Conservation (phyloP, 2,113 vertebrate genomes). For the Procavia capensis region DNA sequence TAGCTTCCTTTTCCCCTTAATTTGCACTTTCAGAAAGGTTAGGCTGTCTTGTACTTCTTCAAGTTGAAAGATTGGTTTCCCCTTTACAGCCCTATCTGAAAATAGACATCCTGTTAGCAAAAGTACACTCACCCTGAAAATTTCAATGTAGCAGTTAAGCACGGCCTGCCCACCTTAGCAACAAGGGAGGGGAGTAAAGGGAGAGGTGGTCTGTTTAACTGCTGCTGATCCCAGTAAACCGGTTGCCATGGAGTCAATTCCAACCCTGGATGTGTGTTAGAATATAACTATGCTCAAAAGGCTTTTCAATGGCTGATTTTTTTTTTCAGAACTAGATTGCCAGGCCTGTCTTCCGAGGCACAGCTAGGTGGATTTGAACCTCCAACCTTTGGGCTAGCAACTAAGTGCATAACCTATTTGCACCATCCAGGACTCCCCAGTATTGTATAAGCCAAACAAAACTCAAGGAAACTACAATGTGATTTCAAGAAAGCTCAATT, state of each 20-base stretch:
- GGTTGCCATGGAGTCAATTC: too few species aligned
- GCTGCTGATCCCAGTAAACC: too few species aligned
- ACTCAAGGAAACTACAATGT: fast-evolving
- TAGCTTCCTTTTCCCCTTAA: background rate
- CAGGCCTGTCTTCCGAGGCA: too few species aligned
- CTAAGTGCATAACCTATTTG: too few species aligned
- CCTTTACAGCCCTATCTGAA: background rate
- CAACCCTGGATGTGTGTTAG: too few species aligned
- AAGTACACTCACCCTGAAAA: background rate
- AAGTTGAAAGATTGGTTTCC: background rate
- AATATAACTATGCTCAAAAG: too few species aligned
- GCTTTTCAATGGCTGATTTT: too few species aligned
- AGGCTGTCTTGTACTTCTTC: background rate
- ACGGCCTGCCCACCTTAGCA: fast-evolving
- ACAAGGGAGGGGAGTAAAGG: background rate
- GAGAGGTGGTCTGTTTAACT: background rate
- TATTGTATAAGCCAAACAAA: background rate
- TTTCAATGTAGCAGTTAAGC: background rate
- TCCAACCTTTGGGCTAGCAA: too few species aligned
- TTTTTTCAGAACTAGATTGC: too few species aligned
- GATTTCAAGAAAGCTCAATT: background rate
- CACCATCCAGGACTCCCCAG: too few species aligned
- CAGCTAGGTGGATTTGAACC: too few species aligned
- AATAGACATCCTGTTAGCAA: background rate
- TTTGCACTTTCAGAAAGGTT: background rate